Evolutionary conservation across 2,888 invertebrate species (phyloP).

Genomic region (Dinocampus coccinellae): DNA sequence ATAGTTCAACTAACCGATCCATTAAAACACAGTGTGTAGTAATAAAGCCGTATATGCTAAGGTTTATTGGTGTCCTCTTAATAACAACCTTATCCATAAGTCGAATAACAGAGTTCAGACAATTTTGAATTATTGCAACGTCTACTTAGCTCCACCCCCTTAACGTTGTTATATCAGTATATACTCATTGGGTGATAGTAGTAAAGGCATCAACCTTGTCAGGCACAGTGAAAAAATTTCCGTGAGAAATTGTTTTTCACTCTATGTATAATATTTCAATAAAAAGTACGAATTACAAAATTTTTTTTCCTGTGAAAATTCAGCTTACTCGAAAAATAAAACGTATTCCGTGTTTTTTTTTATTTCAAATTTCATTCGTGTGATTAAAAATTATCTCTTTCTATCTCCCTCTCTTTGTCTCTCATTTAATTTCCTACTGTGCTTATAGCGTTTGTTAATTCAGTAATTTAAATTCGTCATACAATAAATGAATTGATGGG

Average conservation of each 20-base stretch:
- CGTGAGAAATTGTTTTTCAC: not conserved
- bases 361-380: not conserved
- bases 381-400: too few species aligned
- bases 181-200: not conserved
- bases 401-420: not conserved
- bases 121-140: conserved; percentile 58
- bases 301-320: too few species aligned
- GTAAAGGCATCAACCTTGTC: conserved; percentile 10
- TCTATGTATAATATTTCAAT: too few species aligned
- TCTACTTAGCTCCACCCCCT: conserved; percentile 47
- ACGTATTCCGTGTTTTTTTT: not conserved
- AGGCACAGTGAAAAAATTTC: not conserved
- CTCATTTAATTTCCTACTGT: not conserved
- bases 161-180: conserved; percentile 36
- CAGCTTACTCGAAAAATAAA: not conserved
- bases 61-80: conserved; percentile 66
- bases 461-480: conserved; percentile 50
- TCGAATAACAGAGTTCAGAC: conserved; percentile 57
- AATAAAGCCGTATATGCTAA: conserved; percentile 64
- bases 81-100: conserved; percentile 56
- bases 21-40: conserved; percentile 53
- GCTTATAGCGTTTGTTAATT: conserved; percentile 42
- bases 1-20: conserved; percentile 58
- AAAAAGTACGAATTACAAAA: too few species aligned
- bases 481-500: conserved; percentile 53